Evolutionary conservation across 2,888 invertebrate species (phyloP).

Genomic region (Pycnomerus fuliginosus): DNA sequence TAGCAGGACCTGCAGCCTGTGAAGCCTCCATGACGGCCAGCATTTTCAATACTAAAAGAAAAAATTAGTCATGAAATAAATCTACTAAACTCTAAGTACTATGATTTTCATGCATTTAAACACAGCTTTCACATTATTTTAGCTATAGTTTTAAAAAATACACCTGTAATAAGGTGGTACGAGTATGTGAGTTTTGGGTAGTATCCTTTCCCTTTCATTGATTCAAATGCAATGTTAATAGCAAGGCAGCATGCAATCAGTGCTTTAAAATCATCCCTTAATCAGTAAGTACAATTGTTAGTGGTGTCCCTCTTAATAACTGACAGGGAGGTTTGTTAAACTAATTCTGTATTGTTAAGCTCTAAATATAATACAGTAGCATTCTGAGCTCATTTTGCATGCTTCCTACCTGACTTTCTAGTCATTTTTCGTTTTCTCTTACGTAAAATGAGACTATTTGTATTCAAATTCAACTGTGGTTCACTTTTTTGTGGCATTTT

Average conservation of each 20-base stretch:
- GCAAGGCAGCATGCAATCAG: constrained; percentile 17
- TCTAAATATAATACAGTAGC: neutral
- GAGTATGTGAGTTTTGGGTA: no score
- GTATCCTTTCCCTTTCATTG: neutral
- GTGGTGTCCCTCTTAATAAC: neutral
- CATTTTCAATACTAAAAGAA: constrained; percentile 50
- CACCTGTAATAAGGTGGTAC: no score
- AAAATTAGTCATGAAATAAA: no score
- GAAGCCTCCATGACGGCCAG: constrained; percentile 52
- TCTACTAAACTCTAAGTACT: no score
- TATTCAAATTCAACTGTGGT: constrained; percentile 21
- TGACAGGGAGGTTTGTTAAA: no score
- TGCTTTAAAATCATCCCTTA: constrained; percentile 13
- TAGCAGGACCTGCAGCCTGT: constrained; percentile 37
- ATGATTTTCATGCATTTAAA: no score
- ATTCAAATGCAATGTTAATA: constrained; percentile 6
- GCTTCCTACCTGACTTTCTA: constrained; percentile 38
- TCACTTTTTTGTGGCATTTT: constrained; percentile 25
- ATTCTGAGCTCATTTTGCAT: constrained; percentile 31
- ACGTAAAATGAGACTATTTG: constrained; percentile 27
- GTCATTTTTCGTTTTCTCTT: constrained; percentile 34
- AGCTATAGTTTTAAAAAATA: no score
- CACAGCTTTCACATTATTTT: no score
- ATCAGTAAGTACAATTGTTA: constrained; percentile 8
- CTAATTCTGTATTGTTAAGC: no score